Base-by-base conservation (phyloP, 2,888 invertebrate genomes). In the Tipula vernalis region DNA sequence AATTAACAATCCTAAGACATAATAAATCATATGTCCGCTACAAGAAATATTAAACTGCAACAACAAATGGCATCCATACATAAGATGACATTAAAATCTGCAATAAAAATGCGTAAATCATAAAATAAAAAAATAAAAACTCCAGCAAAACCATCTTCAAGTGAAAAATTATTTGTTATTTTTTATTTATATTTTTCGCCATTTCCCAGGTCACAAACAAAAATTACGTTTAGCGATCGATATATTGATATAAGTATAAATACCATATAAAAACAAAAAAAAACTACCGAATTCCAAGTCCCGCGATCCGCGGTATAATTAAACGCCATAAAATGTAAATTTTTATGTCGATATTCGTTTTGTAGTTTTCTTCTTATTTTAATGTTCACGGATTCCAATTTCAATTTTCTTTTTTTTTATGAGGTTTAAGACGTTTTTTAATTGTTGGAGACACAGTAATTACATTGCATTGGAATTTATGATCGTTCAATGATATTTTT, bases 81-180 rank as follows among this genome's bases (percentile, higher is more conserved):
- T 13, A 71, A 71, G 71, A 71, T 71, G 71, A 71, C 71, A 71
- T 71, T 71, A 71, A 71, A 8, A 71, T 71, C 28, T 71, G 71
- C 71, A 71, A 71, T 71, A 71, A 71, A 71, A 71, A 71, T 71
- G 71, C 71, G 71, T 71, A 71, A 71, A 71, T 71, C 71, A 71
- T 71, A 71, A 71, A 71, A 57, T 5, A 47, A 28, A 44, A 44
- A 5, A 44, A 42, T 8, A 44, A 10, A 44, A 51, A 51, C n/a
- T 51, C n/a, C n/a, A 51, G 51, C 51, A 51, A n/a, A 28, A 28
- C 28, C 28, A 10, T 71, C 10, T 71, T 71, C 18, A 71, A 71
- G 71, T 71, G 71, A 71, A 71, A 71, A 71, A 71, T 71, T 71
- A 12, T 71, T 71, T 71, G 51, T 44, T 10, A 44, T 15, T 51